phyloP scores from a whole-genome alignment of 2,888 invertebrate species.

The Omphaloscelis lunosa region DNA sequence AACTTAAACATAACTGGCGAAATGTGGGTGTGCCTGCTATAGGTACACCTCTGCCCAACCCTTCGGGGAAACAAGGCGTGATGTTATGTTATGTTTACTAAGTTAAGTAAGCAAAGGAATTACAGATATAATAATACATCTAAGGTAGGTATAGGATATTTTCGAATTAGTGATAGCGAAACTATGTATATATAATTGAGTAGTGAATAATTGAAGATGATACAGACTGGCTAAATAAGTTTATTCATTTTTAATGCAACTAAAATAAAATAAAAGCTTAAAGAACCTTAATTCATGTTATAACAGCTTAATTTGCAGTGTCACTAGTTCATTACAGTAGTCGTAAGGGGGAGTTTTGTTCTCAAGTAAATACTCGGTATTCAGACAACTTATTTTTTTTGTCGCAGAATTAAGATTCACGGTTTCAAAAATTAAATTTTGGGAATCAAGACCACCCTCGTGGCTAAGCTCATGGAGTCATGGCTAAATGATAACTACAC shows the following conservation, averaged over 20 bases:
- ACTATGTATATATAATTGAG: background rate
- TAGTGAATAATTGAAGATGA: background rate
- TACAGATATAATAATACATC: background rate
- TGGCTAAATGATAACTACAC: background rate
- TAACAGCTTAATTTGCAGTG: background rate
- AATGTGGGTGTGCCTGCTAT: no score
- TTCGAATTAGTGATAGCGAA: background rate
- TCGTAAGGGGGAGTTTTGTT: background rate
- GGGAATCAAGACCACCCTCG: no score
- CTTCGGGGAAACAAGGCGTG: no score
- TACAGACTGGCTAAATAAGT: background rate
- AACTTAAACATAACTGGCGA: no score
- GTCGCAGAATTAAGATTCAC: background rate
- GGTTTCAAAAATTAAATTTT: background rate
- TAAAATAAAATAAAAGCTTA: background rate
- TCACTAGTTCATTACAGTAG: background rate
- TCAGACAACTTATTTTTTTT: background rate
- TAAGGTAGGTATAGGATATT: background rate
- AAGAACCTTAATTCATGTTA: background rate
- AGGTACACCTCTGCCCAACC: no score
- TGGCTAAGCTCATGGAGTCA: no score
- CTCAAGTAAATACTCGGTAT: background rate
- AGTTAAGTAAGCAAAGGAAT: constrained; percentile 26
- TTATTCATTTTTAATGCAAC: background rate
- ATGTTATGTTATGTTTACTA: no score